Evolutionary conservation across 2,888 invertebrate genomes (phyloP), one percentile per base, ranked within the genome.

Genomic region (Ectemnius continuus): DNA sequence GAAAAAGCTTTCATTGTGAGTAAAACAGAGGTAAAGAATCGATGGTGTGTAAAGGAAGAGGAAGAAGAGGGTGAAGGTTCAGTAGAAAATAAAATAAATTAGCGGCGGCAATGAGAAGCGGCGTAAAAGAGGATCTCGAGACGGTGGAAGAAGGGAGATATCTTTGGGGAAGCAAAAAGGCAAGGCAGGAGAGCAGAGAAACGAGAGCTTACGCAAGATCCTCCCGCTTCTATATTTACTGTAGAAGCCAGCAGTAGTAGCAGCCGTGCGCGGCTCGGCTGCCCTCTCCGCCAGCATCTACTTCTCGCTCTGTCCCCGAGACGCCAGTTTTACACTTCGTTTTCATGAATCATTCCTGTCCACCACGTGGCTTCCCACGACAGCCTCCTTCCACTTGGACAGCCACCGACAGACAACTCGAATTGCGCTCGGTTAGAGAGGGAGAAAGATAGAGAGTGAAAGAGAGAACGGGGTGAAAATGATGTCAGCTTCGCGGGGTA

Each of bases 201-300:
- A 26, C 52, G 52, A n/a, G 68, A 71, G 36, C 80, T 80, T 79
- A 79, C 77, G 80, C 79, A 80, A 80, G 80, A 79, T 75, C 75
- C 80, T 75, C 74, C 52, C 68, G 73, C 72, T 77, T 80, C 80
- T 79, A 79, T 80, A 79, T 79, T 79, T 80, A 79, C 75, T 72
- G 67, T 70, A 62, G 71, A 79, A 75, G 57, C 66, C 71, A 67
- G 75, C 36, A 36, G 36, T 36, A 36, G 36, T 23, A 23, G 23
- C 23, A 23, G 23, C 23, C 23, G 23, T 23, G 3, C 23, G 23
- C 23, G 23, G 23, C 28, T 28, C 28, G 28, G 72, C 52, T 68
- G 64, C 63, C 67, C 58, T 63, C 73, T 66, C 61, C 36, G 52
- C 52, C 67, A 47, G 65, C 67, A 75, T 72, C 75, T 72, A 74